These are phyloP conservation scores for Calliopsis andreniformis DNA, from an alignment of 1,140 invertebrate genomes.

Conservation along the genomic window DNA sequence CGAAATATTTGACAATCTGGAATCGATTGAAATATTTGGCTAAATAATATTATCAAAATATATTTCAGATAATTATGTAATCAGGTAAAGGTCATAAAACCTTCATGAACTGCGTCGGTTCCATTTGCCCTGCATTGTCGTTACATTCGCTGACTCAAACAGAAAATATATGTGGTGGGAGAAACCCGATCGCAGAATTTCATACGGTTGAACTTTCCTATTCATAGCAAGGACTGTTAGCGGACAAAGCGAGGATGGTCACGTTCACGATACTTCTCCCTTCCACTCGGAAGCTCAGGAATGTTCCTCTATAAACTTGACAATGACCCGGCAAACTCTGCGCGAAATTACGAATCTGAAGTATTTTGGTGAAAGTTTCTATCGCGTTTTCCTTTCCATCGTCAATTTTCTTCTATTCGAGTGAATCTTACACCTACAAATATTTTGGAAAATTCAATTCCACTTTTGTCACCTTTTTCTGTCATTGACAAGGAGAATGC, in stretches of 20 bases:
- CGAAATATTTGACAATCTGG: too few species aligned
- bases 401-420: not conserved
- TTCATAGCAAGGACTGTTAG: constrained; percentile 55
- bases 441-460: not conserved
- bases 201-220: constrained; percentile 58
- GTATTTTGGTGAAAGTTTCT: constrained; percentile 27
- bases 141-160: not conserved
- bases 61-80: too few species aligned
- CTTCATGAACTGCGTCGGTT: constrained; percentile 47
- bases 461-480: not conserved
- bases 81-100: constrained; percentile 38
- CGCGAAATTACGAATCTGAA: constrained; percentile 43
- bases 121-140: constrained; percentile 19
- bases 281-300: constrained; percentile 57
- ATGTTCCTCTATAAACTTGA: constrained; percentile 62
- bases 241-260: constrained; percentile 37
- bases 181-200: constrained; percentile 57
- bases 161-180: constrained; percentile 12
- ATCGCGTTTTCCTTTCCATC: constrained; percentile 20
- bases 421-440: not conserved
- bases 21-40: too few species aligned
- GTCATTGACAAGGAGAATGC: too few species aligned
- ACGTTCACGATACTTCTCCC: constrained; percentile 20
- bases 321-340: constrained; percentile 64
- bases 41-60: too few species aligned